Conservation (phyloP, 2,113 vertebrate genomes). For the Okapia johnstoni region DNA sequence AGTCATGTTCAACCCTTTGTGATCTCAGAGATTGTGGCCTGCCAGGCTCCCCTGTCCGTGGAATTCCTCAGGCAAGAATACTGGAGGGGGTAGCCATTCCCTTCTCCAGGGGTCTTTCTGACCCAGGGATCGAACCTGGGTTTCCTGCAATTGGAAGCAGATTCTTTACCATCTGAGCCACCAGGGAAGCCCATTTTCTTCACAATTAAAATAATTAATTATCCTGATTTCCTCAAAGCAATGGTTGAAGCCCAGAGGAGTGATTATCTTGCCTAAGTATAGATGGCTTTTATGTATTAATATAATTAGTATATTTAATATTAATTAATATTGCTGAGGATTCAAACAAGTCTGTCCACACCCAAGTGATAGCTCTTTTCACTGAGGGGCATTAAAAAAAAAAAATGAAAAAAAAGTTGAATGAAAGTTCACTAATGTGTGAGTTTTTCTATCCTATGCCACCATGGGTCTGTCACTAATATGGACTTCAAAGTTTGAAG, state of each 20-base stretch:
- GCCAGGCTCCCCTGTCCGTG: not conserved
- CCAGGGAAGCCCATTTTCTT: not conserved
- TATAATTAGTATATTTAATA: too few relatives aligned
- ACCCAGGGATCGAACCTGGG: not conserved
- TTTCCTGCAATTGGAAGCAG: not conserved
- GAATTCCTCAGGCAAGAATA: not conserved
- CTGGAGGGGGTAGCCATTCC: not conserved
- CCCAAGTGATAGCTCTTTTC: not conserved
- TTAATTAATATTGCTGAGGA: not conserved
- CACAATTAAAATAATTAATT: not conserved
- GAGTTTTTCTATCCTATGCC: not conserved
- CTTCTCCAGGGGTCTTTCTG: not conserved
- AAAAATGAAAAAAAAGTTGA: not conserved
- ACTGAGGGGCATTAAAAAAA: not conserved
- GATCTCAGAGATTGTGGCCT: not conserved
- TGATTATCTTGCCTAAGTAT: not conserved
- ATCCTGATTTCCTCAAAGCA: not conserved
- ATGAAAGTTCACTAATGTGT: not conserved
- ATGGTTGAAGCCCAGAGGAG: not conserved
- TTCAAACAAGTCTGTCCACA: not conserved
- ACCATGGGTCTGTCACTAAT: not conserved
- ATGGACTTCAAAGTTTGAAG: not conserved
- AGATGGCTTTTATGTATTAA: not conserved
- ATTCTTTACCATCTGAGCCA: not conserved
- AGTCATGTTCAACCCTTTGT: not conserved